Evolutionary conservation across 2,113 vertebrate genomes (phyloP).

Genomic region (Menidia beryllina): DNA sequence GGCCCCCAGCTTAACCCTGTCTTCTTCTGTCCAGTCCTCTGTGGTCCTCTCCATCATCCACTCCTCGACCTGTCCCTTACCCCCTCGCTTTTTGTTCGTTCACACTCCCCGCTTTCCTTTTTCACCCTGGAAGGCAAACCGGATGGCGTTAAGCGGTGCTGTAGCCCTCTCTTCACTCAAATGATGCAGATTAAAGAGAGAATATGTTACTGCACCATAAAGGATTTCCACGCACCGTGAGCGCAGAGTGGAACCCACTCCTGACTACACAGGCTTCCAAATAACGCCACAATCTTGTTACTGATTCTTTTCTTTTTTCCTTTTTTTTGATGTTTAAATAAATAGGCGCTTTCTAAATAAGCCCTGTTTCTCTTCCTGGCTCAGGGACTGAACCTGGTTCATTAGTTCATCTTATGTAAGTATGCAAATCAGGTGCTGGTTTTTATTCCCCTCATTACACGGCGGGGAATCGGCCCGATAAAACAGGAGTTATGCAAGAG

Average conservation of each 20-base stretch:
- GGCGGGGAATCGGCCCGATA: slow-evolving; percentile 46
- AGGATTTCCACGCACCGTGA: slow-evolving; percentile 67
- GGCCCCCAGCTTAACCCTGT: slow-evolving; percentile 52
- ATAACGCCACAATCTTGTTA: slow-evolving; percentile 31
- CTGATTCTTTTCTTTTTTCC: slow-evolving; percentile 42
- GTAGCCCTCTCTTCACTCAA: slow-evolving; percentile 47
- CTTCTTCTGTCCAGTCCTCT: slow-evolving; percentile 19
- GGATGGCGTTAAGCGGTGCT: slow-evolving; percentile 51
- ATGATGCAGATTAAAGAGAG: slow-evolving; percentile 66
- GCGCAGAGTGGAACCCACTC: slow-evolving; percentile 51
- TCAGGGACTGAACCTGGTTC: slow-evolving; percentile 46
- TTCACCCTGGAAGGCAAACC: slow-evolving; percentile 59
- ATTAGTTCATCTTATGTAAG: slow-evolving; percentile 74
- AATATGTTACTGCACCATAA: slow-evolving; percentile 58
- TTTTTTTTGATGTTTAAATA: slow-evolving; percentile 38
- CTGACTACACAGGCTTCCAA: slow-evolving; percentile 32
- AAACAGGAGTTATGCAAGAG: slow-evolving; percentile 59
- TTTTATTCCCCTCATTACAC: slow-evolving; percentile 71
- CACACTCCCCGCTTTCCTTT: slow-evolving; percentile 8
- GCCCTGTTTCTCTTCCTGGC: slow-evolving; percentile 11
- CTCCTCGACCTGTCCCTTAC: slow-evolving; percentile 58
- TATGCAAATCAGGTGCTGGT: slow-evolving; percentile 68
- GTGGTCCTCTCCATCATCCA: slow-evolving; percentile 15
- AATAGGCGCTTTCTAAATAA: slow-evolving; percentile 21
- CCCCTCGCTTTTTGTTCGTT: slow-evolving; percentile 6